phyloP scores from a whole-genome alignment of 2,888 invertebrate species.

The Julus scandinavius region DNA sequence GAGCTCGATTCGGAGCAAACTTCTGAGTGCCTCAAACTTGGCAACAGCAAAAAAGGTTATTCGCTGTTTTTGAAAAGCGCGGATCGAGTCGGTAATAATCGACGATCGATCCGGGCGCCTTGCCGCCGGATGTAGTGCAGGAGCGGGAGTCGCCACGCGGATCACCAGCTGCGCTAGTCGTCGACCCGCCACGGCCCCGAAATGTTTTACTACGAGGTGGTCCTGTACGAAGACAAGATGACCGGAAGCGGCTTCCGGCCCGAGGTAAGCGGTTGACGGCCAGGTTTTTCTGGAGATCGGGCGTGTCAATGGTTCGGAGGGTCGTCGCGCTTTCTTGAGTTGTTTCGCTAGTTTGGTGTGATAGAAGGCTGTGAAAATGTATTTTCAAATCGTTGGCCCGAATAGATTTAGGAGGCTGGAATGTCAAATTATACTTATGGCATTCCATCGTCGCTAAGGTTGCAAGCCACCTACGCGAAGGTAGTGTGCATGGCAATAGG shows the following conservation, averaged over 20 bases:
- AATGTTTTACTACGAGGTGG: constrained; percentile 27
- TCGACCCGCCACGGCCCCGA: background rate
- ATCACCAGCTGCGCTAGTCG: background rate
- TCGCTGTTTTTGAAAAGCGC: too few relatives aligned
- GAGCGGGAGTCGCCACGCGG: background rate
- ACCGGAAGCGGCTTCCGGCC: background rate
- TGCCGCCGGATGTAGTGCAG: background rate
- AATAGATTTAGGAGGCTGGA: too few relatives aligned
- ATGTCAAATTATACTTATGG: too few relatives aligned
- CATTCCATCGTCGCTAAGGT: too few relatives aligned
- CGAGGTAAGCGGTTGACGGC: background rate
- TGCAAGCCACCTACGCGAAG: too few relatives aligned
- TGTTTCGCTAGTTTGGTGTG: too few relatives aligned
- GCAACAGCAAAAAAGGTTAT: background rate
- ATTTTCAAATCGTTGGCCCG: too few relatives aligned
- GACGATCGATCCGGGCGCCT: background rate
- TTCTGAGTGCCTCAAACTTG: background rate
- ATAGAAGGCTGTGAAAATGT: too few relatives aligned
- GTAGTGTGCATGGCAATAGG: too few relatives aligned
- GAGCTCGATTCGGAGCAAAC: too few relatives aligned
- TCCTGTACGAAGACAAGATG: background rate
- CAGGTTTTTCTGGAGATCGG: background rate
- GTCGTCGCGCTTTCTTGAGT: background rate
- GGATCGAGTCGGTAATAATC: background rate
- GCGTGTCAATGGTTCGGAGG: background rate